Conservation (phyloP, 2,797 vertebrate genomes). For the Megaceryle alcyon region DNA sequence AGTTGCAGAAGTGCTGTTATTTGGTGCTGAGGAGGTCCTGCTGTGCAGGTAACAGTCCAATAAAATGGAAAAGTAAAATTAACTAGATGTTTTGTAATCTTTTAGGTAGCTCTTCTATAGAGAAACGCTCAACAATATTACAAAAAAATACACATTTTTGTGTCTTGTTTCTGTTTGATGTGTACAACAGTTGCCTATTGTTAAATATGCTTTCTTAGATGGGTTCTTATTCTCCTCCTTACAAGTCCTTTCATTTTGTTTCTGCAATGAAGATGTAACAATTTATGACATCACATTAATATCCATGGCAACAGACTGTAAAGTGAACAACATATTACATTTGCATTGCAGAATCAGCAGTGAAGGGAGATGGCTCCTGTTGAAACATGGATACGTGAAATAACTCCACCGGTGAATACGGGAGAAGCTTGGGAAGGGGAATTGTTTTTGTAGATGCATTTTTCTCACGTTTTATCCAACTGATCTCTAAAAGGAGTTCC, state of each 20-base stretch:
- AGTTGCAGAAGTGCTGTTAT: neutral
- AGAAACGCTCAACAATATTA: neutral
- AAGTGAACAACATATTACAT: conserved; percentile 57
- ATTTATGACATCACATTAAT: conserved; percentile 69
- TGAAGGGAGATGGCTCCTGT: conserved; percentile 24
- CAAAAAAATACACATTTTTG: neutral
- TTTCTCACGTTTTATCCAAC: neutral
- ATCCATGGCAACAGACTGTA: conserved; percentile 64
- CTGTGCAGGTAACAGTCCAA: neutral
- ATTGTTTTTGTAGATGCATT: neutral
- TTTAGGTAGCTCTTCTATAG: neutral
- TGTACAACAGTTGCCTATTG: neutral
- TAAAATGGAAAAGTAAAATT: neutral
- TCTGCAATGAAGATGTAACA: conserved; percentile 56
- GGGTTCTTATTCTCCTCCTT: neutral
- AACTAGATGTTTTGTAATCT: neutral
- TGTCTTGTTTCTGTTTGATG: neutral
- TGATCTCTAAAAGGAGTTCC: neutral
- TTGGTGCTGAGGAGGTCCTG: neutral
- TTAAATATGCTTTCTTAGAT: neutral
- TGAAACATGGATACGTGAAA: neutral
- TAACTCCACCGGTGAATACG: neutral
- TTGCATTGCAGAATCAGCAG: conserved; percentile 52
- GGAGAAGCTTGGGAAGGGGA: neutral
- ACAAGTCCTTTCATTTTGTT: conserved; percentile 40